Conservation (phyloP, 2,888 invertebrate genomes). For the Hydrotaea cyrtoneurina region DNA sequence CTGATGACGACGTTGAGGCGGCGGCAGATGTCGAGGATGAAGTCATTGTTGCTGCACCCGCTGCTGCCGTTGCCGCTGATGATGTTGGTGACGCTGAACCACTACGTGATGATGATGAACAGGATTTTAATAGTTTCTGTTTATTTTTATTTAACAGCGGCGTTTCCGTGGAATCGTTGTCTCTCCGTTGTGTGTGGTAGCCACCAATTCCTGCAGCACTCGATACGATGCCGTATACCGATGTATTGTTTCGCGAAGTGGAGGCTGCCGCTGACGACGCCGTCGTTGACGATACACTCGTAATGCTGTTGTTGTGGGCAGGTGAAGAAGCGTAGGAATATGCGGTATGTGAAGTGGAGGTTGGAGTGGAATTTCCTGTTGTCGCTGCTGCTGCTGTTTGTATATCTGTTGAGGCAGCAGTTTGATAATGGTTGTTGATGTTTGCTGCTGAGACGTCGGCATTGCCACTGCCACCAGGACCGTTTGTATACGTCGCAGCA, state of each 20-base stretch:
- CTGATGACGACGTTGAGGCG: conserved; percentile 53
- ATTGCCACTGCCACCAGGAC: conserved; percentile 80
- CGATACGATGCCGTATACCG: conserved; percentile 53
- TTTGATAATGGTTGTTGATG: conserved; percentile 63
- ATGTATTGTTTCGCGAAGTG: conserved; percentile 34
- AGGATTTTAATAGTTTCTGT: conserved; percentile 62
- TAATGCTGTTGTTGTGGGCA: conserved; percentile 66
- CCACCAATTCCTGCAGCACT: conserved; percentile 72
- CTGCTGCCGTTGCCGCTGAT: conserved; percentile 68
- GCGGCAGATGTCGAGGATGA: conserved; percentile 67
- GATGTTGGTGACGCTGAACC: conserved; percentile 68
- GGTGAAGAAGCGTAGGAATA: conserved; percentile 70
- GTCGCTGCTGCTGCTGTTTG: conserved; percentile 67
- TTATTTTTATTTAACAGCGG: conserved; percentile 62
- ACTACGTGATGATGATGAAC: conserved; percentile 56
- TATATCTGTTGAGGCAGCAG: conserved; percentile 65
- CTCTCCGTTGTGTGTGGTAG: conserved; percentile 71
- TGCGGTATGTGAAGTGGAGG: conserved; percentile 71
- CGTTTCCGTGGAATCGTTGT: conserved; percentile 69
- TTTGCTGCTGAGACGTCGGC: conserved; percentile 77
- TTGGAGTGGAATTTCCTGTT: conserved; percentile 74
- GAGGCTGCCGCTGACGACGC: conserved; percentile 70
- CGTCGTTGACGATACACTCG: conserved; percentile 60
- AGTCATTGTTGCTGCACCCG: conserved; percentile 78
- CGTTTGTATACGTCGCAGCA: conserved; percentile 78